Evolutionary conservation across 2,113 vertebrate species (phyloP), one percentile per base, ranked within the genome.

Genomic region (Prolemur simus): DNA sequence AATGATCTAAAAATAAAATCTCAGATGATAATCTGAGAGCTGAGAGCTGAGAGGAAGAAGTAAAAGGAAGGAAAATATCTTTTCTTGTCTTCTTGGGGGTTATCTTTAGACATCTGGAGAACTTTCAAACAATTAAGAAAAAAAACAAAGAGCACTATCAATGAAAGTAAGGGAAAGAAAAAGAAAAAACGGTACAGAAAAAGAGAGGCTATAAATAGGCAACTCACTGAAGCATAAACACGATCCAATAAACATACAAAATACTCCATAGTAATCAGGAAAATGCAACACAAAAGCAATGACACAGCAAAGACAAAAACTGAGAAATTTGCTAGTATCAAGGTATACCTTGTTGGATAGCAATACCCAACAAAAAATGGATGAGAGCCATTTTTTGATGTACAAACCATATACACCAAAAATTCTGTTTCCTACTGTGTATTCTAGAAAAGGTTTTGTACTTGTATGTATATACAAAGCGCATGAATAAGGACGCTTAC

Each of bases 1-100:
- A 42, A 42, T 9, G 32, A 78, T 42, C 73, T 64, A 95, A 90
- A 74, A 54, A 60, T 15, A 86, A 91, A 97, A 86, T 78, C 27
- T 29, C 47, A 82, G 12, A 11, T 23, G 29, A 80, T 11, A 90
- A 39, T 29, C 34, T 96, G 49, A 85, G 49, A 56, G 11, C 34
- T 96, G 49, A 85, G 49, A 56, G 11, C 54, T 37, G 52, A 20
- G 3, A 34, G 27, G 21, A 92, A 52, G n/a, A 77, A 94, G 27
- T 5, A 34, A n/a, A 91, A 13, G 39, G 12, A 89, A 84, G 66
- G 42, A 64, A 76, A 81, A 74, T 2, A 45, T 49, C 25, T 58
- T 60, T 63, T 91, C 27, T 52, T 39, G 5, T 29, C 20, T 84
- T 80, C 3, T 34, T 49, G 29, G 8, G 39, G 47, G 14, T 84